A percentile compares a stretch with the other conserved stretches of the same genome.
These are phyloP conservation scores for Meteorus cinctellus DNA, from an alignment of 2,888 invertebrate species.

Conservation along the genomic window DNA sequence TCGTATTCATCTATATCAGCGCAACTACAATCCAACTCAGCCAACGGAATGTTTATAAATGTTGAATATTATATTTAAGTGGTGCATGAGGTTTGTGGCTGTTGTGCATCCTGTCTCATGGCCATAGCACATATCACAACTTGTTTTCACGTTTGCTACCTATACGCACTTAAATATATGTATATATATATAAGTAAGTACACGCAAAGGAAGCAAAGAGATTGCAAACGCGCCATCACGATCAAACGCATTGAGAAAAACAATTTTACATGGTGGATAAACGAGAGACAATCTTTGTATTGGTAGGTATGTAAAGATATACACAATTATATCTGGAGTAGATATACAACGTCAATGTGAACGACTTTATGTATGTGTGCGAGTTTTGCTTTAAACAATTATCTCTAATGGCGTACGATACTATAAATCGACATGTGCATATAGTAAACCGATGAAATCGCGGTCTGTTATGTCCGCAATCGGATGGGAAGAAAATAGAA, in stretches of 20 bases:
- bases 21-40: slow-evolving; percentile 47
- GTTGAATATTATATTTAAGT: slow-evolving; percentile 7
- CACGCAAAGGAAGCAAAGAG: slow-evolving; percentile 18
- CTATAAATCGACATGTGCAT: slow-evolving; percentile 70
- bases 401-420: slow-evolving; percentile 71
- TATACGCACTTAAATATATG: slow-evolving; percentile 26
- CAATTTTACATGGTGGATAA: slow-evolving; percentile 58
- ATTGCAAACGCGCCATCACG: slow-evolving; percentile 17
- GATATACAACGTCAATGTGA: slow-evolving; percentile 8
- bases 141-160: slow-evolving; percentile 34
- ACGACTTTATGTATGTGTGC: slow-evolving; percentile 2
- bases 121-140: slow-evolving; percentile 37
- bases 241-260: slow-evolving; percentile 59
- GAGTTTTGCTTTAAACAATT: slow-evolving; percentile 66
- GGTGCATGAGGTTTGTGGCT: slow-evolving; percentile 13
- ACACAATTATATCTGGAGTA: slow-evolving; percentile 14
- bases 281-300: slow-evolving; percentile 14
- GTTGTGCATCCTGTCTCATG: slow-evolving; percentile 32
- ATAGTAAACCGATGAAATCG: slow-evolving; percentile 45
- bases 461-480: slow-evolving; percentile 48
- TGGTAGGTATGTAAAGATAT: slow-evolving; percentile 7
- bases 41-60: slow-evolving; percentile 5
- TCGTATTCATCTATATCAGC: slow-evolving; percentile 71
- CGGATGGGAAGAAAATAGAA: slow-evolving; percentile 62
- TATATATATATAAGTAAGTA: slow-evolving; percentile 28